Evolutionary conservation across 1,140 invertebrate species (phyloP).

Genomic region (Bombus turneri): DNA sequence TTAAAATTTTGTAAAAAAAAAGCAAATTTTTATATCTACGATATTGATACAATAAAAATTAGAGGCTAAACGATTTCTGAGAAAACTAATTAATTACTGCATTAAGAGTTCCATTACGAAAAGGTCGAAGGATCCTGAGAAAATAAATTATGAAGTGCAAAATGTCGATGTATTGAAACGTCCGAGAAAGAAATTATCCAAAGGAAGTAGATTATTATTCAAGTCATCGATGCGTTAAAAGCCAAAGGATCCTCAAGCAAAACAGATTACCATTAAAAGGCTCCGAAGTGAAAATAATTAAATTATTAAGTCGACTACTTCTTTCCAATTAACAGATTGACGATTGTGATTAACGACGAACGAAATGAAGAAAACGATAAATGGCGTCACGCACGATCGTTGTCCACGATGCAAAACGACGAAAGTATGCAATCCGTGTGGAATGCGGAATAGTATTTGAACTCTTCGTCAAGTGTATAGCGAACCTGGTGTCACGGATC

Average conservation of each 20-base stretch:
- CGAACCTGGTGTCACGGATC: constrained; percentile 34
- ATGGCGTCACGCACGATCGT: neutral
- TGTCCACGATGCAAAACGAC: constrained; percentile 5
- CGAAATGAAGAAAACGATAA: neutral
- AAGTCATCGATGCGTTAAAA: neutral
- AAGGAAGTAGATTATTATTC: neutral
- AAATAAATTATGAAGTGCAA: neutral
- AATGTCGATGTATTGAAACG: too few species aligned
- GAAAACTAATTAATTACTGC: neutral
- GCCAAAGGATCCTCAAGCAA: neutral
- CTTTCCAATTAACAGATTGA: neutral
- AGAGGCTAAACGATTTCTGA: neutral
- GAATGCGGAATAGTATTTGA: constrained; percentile 60
- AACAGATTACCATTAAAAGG: neutral
- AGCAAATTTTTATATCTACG: neutral
- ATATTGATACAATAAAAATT: neutral
- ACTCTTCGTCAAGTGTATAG: neutral
- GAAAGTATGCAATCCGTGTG: constrained; percentile 37
- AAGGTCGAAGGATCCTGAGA: too few species aligned
- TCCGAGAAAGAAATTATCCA: too few species aligned
- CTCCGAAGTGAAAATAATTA: neutral
- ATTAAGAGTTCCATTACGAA: neutral
- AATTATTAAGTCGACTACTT: neutral
- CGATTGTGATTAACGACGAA: neutral
- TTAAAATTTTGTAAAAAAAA: too few species aligned